These are phyloP conservation scores for Lepus oiostolus DNA, from an alignment of 2,797 vertebrate genomes.

Conservation along the genomic window DNA sequence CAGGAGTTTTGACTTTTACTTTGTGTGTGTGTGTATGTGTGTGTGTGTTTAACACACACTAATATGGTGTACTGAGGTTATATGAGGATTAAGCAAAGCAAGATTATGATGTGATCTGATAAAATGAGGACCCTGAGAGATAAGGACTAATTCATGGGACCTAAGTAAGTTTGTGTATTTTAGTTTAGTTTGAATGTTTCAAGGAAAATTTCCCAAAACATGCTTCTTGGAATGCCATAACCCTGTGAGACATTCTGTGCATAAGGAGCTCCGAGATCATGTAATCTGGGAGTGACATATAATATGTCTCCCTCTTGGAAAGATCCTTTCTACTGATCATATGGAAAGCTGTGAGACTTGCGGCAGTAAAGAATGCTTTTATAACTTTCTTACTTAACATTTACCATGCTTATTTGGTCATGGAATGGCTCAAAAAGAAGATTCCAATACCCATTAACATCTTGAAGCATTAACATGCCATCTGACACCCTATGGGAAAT, in stretches of 20 bases:
- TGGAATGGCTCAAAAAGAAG: neutral
- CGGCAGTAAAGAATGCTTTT: neutral
- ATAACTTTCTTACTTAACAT: neutral
- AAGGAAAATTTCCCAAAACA: neutral
- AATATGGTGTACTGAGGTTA: slow-evolving; percentile 60
- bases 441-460: neutral
- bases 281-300: neutral
- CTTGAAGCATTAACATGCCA: neutral
- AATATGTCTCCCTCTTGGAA: neutral
- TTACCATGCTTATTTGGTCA: neutral
- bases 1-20: slow-evolving; percentile 55
- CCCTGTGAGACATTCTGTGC: neutral
- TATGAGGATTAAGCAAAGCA: slow-evolving; percentile 35
- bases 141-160: neutral
- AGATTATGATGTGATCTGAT: slow-evolving; percentile 21
- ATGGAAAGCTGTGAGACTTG: neutral
- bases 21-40: too few relatives aligned
- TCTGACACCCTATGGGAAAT: neutral
- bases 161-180: neutral
- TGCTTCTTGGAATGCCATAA: neutral
- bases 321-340: slow-evolving; percentile 4
- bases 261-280: neutral
- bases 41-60: slow-evolving; percentile 50
- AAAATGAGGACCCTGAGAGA: neutral
- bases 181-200: neutral